A percentile compares a stretch with the other conserved stretches of the same genome.
Evolutionary conservation across 2,113 vertebrate genomes (phyloP).

Genomic region (Emydura subglobosa): DNA sequence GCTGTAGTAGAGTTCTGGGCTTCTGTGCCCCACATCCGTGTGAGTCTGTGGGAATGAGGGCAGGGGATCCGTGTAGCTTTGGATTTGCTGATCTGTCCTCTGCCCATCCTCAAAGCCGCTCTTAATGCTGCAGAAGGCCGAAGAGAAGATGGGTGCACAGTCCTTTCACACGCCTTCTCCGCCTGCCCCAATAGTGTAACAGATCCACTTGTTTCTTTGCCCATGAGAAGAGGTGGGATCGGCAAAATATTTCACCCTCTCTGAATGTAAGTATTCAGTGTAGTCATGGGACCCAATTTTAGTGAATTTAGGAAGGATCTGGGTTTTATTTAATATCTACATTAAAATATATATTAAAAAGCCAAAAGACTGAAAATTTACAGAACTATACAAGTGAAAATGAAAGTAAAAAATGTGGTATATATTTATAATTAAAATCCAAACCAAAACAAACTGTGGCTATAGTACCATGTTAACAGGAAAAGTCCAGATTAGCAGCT

Average conservation of each 20-base stretch:
- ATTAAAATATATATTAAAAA: slow-evolving; percentile 14
- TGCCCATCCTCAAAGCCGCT: no score
- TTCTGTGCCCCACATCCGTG: not conserved
- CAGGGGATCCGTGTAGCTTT: not conserved
- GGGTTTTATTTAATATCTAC: not conserved
- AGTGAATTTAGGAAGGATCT: slow-evolving; percentile 33
- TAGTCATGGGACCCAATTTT: slow-evolving; percentile 6
- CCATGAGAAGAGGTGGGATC: not conserved
- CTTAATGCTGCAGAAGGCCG: not conserved
- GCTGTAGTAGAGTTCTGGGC: not conserved
- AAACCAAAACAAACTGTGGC: slow-evolving; percentile 67
- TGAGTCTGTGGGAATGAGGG: not conserved
- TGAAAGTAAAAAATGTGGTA: slow-evolving; percentile 52
- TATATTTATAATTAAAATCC: slow-evolving; percentile 63
- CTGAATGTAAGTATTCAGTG: not conserved
- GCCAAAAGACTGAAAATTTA: slow-evolving; percentile 18
- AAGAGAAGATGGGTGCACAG: not conserved
- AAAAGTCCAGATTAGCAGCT: slow-evolving; percentile 65
- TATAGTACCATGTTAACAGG: slow-evolving; percentile 61
- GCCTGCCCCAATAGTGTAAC: not conserved
- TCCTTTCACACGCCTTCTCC: not conserved
- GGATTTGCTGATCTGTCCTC: not conserved
- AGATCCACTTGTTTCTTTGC: not conserved
- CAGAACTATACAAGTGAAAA: slow-evolving; percentile 42
- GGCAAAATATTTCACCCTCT: not conserved